Evolutionary conservation across 2,797 vertebrate species (phyloP), one percentile per base, ranked within the genome.

Genomic region (Amblyopsis hoosieri): DNA sequence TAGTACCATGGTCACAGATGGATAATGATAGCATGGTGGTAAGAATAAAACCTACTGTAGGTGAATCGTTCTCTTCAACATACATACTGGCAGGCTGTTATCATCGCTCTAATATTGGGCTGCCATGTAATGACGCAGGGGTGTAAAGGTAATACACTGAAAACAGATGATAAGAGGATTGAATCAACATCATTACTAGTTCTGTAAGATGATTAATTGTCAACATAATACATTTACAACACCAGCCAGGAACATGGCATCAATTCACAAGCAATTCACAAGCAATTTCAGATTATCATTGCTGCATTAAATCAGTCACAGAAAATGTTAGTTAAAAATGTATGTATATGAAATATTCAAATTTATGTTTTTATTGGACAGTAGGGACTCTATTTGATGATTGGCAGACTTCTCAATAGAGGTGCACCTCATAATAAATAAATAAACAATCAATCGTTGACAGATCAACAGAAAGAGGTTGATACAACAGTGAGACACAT

Each of bases 51-150:
- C 45, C 42, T 13, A 46, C 12, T 10, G 14, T 23, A 12, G n/a
- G 23, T 31, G 37, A 42, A 12, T 53, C 10, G 53, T 47, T 46
- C 19, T 54, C 49, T 45, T 15, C 13, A 45, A 14, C 15, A 12
- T 17, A 51, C 45, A 54, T 67, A 60, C 5, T 37, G 46, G 54
- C 15, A 50, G 29, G 12, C 29, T 37, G 45, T 56, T 64, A 64
- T 64, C 62, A 55, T 19, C 13, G 13, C 12, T n/a, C 37, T 17
- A 15, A 31, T n/a, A 64, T 64, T 54, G 23, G 54, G 46, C 54
- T 42, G 12, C 9, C n/a, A 7, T 37, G 42, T 17, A 19, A 3
- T 0, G 37, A 17, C 45, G 11, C 55, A 11, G 33, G 2, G 6
- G 13, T 9, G 29, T 42, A 53, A 13, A 19, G 33, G 19, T 23